Conservation (phyloP, 2,888 invertebrate genomes). For the Pilophorus perplexus region DNA sequence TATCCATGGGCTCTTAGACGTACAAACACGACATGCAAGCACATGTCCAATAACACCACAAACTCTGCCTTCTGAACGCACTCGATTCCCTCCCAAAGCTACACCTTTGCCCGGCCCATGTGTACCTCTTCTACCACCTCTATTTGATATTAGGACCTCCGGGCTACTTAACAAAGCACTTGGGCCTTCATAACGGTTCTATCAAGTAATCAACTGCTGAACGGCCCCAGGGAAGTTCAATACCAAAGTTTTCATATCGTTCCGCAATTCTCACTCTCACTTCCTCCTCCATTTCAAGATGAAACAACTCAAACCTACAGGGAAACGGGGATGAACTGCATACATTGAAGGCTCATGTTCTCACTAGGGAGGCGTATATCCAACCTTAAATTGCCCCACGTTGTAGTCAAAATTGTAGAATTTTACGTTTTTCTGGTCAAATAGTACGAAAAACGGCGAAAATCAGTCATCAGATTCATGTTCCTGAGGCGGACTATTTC, state of each 20-base stretch:
- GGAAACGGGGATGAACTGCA: too few relatives aligned
- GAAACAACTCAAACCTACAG: too few relatives aligned
- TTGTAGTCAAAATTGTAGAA: too few relatives aligned
- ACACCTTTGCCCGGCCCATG: neutral
- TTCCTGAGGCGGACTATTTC: too few relatives aligned
- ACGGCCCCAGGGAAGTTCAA: neutral
- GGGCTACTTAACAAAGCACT: conserved; percentile 31
- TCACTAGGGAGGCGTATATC: too few relatives aligned
- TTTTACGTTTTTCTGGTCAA: too few relatives aligned
- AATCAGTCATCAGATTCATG: too few relatives aligned
- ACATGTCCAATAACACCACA: conserved; percentile 37
- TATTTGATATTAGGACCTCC: conserved; percentile 25
- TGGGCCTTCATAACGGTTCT: neutral
- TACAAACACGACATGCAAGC: conserved; percentile 35
- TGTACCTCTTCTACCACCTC: neutral
- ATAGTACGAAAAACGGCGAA: too few relatives aligned
- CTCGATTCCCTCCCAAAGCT: conserved; percentile 1
- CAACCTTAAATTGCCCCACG: too few relatives aligned
- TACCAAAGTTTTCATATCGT: neutral
- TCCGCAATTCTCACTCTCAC: too few relatives aligned
- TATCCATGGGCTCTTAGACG: conserved; percentile 39
- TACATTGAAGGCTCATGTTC: too few relatives aligned
- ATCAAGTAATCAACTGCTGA: neutral
- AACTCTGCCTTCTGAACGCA: conserved; percentile 18
- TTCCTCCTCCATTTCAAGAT: too few relatives aligned